phyloP scores from a whole-genome alignment of 2,797 vertebrate species.

The Rhyacichthys aspro region DNA sequence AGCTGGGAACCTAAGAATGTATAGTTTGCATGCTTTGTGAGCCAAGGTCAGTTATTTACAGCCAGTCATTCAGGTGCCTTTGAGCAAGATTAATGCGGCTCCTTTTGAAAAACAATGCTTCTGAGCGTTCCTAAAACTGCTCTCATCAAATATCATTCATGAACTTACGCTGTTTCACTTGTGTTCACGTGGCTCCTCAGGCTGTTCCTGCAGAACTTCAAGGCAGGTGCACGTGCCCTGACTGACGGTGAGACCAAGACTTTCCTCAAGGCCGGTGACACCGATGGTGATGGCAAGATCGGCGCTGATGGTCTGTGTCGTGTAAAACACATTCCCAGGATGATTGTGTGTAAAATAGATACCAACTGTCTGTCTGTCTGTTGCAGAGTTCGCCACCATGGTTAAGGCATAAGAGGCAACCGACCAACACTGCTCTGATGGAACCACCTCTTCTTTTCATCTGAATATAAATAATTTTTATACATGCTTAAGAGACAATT shows the following conservation, averaged over 20 bases:
- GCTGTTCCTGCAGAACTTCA: constrained; percentile 85
- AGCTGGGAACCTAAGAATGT: constrained; percentile 5
- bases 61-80: constrained; percentile 2
- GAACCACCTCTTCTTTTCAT: constrained; percentile 83
- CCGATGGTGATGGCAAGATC: constrained; percentile 84
- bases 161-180: not conserved
- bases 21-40: constrained; percentile 11
- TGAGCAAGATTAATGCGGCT: not conserved
- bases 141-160: not conserved
- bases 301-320: constrained; percentile 75
- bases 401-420: constrained; percentile 75
- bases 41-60: constrained; percentile 17
- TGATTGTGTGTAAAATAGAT: not conserved
- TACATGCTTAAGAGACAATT: constrained; percentile 82
- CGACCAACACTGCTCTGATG: constrained; percentile 82
- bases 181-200: constrained; percentile 46
- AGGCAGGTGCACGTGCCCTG: constrained; percentile 68
- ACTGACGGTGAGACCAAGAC: constrained; percentile 77
- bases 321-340: not conserved
- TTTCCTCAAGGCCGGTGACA: constrained; percentile 82
- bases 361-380: constrained; percentile 2
- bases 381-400: constrained; percentile 78
- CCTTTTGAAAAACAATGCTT: not conserved
- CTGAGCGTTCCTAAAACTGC: not conserved
- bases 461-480: constrained; percentile 83